Evolutionary conservation across 2,797 vertebrate species (phyloP).

Genomic region (Rhincodon typus): DNA sequence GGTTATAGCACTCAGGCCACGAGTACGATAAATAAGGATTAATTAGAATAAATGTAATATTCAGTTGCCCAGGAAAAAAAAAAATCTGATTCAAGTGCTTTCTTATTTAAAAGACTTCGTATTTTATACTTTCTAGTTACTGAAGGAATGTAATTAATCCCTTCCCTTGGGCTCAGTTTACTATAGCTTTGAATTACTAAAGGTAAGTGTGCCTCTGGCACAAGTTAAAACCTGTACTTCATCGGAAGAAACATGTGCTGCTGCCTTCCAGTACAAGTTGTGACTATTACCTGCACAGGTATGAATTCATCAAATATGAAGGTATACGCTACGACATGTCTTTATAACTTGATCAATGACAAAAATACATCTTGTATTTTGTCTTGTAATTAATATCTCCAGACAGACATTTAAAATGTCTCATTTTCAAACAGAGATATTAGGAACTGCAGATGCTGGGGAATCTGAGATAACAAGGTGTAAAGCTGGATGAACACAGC

Average conservation of each 20-base stretch:
- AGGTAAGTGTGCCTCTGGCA: conserved; percentile 49
- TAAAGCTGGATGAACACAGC: too few species aligned
- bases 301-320: neutral
- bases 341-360: neutral
- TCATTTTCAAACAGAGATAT: neutral
- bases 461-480: too few species aligned
- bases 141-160: conserved; percentile 49
- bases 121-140: conserved; percentile 43
- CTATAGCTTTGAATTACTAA: conserved; percentile 53
- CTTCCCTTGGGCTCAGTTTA: conserved; percentile 46
- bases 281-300: conserved; percentile 58
- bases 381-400: neutral
- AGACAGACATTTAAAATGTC: neutral
- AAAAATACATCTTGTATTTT: neutral
- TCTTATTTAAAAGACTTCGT: neutral
- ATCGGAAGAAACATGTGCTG: conserved; percentile 61
- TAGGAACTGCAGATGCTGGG: too few species aligned
- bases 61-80: neutral
- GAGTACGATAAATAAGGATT: conserved; percentile 3
- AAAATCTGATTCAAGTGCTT: neutral
- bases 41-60: neutral
- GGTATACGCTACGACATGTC: neutral
- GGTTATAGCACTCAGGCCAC: conserved; percentile 47
- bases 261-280: conserved; percentile 45
- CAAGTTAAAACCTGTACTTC: conserved; percentile 52